Base-by-base conservation (phyloP, 2,888 invertebrate genomes). In the Cyclophora albipunctata region DNA sequence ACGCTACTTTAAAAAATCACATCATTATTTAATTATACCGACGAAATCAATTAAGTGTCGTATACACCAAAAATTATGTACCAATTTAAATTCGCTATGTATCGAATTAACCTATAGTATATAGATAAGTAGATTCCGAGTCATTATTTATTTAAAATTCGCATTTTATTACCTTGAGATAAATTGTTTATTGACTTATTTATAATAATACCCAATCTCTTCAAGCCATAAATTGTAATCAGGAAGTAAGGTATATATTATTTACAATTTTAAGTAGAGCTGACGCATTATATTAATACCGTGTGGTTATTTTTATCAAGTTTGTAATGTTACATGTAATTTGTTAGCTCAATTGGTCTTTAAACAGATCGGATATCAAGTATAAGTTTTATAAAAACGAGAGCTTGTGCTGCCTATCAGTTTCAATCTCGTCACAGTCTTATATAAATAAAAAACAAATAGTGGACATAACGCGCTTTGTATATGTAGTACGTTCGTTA, bases 401-500 rank as follows among this genome's bases (percentile, higher is more conserved):
- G 20, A 37, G 37, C 37, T 37, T 37, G 37, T 37, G 37, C 37
- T 37, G 37, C 37, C 37, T 37, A 37, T 37, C 37, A 37, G 49
- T 53, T 51, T 54, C 48, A 49, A 53, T 55, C 53, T 45, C 35
- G 50, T 53, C 51, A 57, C 37, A 46, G 35, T 47, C 50, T 46
- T 5, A 37, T 37, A n/a, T 7, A 47, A 46, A 47, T 45, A 49
- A 47, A 50, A 48, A 42, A 48, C 45, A 52, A 55, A 58, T 20
- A 54, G 37, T 37, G 5, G 5, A 45, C 43, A 43, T 61, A 52
- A 60, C 63, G 59, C 62, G 58, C 64, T 65, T 66, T 49, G 52
- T 59, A 59, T 59, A 50, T 60, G 48, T 48, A 58, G 56, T 55
- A 58, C 34, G 64, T 71, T 62, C 60, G 69, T 71, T 69, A 64